phyloP scores from a whole-genome alignment of 1,140 invertebrate genomes.

The Vollenhovia emeryi region DNA sequence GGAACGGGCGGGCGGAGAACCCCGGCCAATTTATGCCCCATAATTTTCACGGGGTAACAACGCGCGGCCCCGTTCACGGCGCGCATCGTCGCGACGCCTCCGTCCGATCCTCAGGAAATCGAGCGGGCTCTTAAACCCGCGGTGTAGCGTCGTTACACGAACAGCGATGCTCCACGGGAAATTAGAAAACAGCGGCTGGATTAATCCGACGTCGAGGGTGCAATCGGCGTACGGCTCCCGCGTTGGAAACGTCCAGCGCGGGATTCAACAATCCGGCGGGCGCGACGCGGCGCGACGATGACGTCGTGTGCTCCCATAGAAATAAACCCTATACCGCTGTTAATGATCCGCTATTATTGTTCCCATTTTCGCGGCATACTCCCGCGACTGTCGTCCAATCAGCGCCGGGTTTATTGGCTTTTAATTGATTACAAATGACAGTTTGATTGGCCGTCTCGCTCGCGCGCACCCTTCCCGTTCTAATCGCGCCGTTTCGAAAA shows the following conservation, averaged over 20 bases:
- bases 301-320: constrained; percentile 70
- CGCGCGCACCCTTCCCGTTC: background rate
- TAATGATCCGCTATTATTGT: constrained; percentile 84
- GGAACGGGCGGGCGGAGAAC: background rate
- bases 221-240: background rate
- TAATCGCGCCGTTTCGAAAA: constrained; percentile 29
- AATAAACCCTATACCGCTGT: constrained; percentile 80
- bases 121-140: constrained; percentile 17
- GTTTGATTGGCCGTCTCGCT: constrained; percentile 82
- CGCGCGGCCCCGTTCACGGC: background rate
- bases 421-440: constrained; percentile 86
- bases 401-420: constrained; percentile 83
- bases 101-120: background rate
- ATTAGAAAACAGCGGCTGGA: constrained; percentile 27
- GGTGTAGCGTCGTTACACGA: constrained; percentile 18
- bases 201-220: constrained; percentile 17
- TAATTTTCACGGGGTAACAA: constrained; percentile 31
- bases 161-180: constrained; percentile 3
- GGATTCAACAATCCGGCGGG: background rate
- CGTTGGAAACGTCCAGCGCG: background rate
- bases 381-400: constrained; percentile 81
- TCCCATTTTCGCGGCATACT: constrained; percentile 75
- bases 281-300: constrained; percentile 1
- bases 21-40: constrained; percentile 37
- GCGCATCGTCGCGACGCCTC: background rate